These are phyloP conservation scores for Diaprepes abbreviatus DNA, from an alignment of 2,888 invertebrate genomes.

Conservation along the genomic window DNA sequence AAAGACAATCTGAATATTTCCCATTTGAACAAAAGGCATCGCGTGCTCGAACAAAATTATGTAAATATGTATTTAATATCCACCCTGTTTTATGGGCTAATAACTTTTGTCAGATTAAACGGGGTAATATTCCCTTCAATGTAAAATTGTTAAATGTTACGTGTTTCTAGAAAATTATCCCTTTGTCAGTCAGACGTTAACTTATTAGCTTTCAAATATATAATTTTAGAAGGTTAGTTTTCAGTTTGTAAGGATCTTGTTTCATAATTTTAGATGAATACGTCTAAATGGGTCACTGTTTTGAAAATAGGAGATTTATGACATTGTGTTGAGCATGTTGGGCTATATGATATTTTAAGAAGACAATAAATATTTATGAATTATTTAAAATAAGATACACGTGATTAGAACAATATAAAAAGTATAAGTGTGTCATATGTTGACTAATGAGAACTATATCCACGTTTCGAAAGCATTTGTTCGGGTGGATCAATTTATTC, in stretches of 20 bases:
- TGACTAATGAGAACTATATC: too few species aligned
- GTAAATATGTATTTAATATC: conserved; percentile 15
- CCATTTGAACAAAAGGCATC: not conserved
- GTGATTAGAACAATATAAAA: too few species aligned
- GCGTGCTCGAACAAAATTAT: conserved; percentile 4
- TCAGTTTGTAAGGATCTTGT: not conserved
- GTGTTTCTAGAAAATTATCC: conserved; percentile 12
- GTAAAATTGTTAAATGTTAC: conserved; percentile 17
- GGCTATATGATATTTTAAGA: too few species aligned
- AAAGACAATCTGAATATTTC: not conserved
- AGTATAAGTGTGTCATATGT: too few species aligned
- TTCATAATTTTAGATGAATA: conserved; percentile 8
- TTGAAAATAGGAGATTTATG: not conserved
- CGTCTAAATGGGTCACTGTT: too few species aligned
- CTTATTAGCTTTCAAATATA: conserved; percentile 10
- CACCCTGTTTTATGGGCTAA: conserved; percentile 9
- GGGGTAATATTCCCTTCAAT: conserved; percentile 3
- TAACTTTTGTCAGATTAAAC: conserved; percentile 13
- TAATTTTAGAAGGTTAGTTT: conserved; percentile 3
- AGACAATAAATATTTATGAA: too few species aligned
- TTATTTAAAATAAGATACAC: too few species aligned
- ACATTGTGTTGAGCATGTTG: too few species aligned
- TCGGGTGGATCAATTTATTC: too few species aligned
- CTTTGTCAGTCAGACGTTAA: conserved; percentile 11
- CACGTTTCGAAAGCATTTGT: too few species aligned